These are phyloP conservation scores for Agrochola macilenta DNA, from an alignment of 2,888 invertebrate genomes.

Conservation along the genomic window DNA sequence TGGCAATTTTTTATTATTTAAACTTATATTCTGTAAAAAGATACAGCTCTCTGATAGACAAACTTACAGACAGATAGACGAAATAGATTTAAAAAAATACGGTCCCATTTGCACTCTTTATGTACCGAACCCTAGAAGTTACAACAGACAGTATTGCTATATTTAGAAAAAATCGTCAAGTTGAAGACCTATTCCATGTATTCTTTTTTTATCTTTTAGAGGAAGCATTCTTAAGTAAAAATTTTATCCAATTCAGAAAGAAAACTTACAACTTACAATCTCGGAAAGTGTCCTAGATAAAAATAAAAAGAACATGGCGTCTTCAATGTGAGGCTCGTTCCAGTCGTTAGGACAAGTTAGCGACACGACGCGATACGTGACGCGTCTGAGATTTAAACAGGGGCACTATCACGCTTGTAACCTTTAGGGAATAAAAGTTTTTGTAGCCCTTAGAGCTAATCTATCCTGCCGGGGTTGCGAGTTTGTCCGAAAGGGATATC, in stretches of 20 bases:
- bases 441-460: not conserved
- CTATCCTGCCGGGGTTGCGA: no score
- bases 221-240: not conserved
- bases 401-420: conserved; percentile 36
- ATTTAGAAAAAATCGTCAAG: not conserved
- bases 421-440: not conserved
- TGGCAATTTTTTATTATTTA: not conserved
- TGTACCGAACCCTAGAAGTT: not conserved
- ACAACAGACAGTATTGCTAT: not conserved
- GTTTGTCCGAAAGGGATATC: no score
- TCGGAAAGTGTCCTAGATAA: conserved; percentile 12
- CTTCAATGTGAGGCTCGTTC: conserved; percentile 21
- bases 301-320: conserved; percentile 23
- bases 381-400: conserved; percentile 70
- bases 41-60: not conserved
- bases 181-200: no score
- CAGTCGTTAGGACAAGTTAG: conserved; percentile 79
- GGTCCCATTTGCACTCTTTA: not conserved
- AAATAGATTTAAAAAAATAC: not conserved
- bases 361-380: conserved; percentile 74
- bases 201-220: not conserved
- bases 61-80: not conserved
- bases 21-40: no score
- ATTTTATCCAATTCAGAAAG: not conserved
- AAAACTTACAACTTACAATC: not conserved